Evolutionary conservation across 1,140 invertebrate genomes (phyloP).

Genomic region (Drosophila arawakana): DNA sequence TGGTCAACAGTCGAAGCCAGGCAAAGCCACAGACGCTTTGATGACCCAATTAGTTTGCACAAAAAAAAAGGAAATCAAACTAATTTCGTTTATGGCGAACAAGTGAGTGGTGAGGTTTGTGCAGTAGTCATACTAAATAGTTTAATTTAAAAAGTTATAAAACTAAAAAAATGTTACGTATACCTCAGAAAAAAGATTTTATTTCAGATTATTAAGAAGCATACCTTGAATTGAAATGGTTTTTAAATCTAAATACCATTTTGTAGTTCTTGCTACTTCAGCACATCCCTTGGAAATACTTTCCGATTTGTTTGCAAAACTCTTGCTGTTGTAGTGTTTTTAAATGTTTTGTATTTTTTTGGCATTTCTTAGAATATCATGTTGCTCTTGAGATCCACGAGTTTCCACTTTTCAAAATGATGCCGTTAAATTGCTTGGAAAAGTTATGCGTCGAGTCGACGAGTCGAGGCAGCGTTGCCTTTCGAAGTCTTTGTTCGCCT

Average conservation of each 20-base stretch:
- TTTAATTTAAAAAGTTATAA: no score
- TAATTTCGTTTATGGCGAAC: constrained; percentile 3
- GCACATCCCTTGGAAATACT: not conserved
- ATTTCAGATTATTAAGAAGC: not conserved
- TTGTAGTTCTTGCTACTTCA: not conserved
- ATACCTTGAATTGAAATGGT: not conserved
- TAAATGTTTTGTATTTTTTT: no score
- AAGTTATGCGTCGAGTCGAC: constrained; percentile 60
- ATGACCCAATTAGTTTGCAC: constrained; percentile 73
- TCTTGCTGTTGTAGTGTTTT: not conserved
- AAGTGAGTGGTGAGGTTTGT: not conserved
- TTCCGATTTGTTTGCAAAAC: constrained; percentile 18
- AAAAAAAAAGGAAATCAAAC: constrained; percentile 35
- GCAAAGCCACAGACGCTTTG: constrained; percentile 41
- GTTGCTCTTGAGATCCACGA: constrained; percentile 4
- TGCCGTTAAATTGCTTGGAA: constrained; percentile 76
- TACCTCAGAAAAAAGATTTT: no score
- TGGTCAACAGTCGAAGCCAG: constrained; percentile 4
- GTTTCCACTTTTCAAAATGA: constrained; percentile 44
- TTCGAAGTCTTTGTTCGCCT: not conserved
- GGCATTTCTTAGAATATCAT: constrained; percentile 12
- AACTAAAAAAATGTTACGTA: no score
- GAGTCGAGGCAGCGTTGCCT: not conserved
- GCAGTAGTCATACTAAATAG: no score
- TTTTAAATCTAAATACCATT: constrained; percentile 2